Base-by-base conservation (phyloP, 2,888 invertebrate species). In the Zygaena filipendulae region DNA sequence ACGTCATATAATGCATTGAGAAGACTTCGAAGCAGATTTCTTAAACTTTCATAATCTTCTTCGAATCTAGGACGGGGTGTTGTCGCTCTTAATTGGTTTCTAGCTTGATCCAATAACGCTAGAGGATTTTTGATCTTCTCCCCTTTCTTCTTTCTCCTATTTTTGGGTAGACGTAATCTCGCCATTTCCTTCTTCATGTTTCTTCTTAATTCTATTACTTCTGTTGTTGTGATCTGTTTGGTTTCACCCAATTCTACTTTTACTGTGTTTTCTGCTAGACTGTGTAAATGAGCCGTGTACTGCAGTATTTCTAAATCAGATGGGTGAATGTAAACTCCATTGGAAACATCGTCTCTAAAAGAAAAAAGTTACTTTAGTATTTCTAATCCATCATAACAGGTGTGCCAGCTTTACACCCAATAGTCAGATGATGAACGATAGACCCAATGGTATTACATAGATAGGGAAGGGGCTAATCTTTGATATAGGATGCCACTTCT, bases 301-400 rank as follows among this genome's bases (percentile, higher is more conserved):
- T 62, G 60, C 2, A 69, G 11, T 0, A 72, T 45, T 24, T 69
- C 50, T 2, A 52, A 6, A 23, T 74, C 69, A 1, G 48, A 42
- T 21, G 54, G 49, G 13, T 66, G 50, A 1, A 69, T 29, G 0
- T 31, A 2, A 3, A 36, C 20, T 0, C 31, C 27, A 0, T 35
- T 23, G 28, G 33, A 26, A 2, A 49, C 11, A 1, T 30, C 16
- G 2, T 45, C 30, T 0, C 69, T 68, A 47, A 21, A 45, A 42
- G 30, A 23, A 3, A 4, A 9, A n/a, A n/a, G n/a, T n/a, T n/a
- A n/a, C n/a, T n/a, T n/a, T n/a, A n/a, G n/a, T n/a, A n/a, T n/a
- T n/a, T n/a, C n/a, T n/a, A n/a, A n/a, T n/a, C n/a, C n/a, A n/a
- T n/a, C n/a, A n/a, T n/a, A n/a, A n/a, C n/a, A n/a, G n/a, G n/a